phyloP scores from a whole-genome alignment of 2,888 invertebrate species.

The Nasonovia ribisnigri region DNA sequence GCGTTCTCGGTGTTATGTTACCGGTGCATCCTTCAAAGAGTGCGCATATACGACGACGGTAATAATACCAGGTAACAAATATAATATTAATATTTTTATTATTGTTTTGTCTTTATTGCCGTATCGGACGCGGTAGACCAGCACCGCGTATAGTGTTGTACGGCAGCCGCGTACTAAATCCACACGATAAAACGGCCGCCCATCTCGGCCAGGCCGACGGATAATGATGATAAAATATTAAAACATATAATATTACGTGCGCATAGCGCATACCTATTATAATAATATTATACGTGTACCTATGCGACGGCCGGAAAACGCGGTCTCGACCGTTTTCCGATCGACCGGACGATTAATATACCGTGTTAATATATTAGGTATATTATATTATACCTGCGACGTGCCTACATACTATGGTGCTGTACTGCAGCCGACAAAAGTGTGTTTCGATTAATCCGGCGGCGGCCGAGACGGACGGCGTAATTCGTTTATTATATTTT shows the following conservation, averaged over 20 bases:
- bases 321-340: background rate
- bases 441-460: background rate
- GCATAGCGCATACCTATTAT: background rate
- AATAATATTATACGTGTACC: background rate
- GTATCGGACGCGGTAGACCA: background rate
- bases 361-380: background rate
- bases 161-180: background rate
- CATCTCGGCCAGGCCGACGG: background rate
- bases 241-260: background rate
- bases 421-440: background rate
- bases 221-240: background rate
- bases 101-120: background rate
- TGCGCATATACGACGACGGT: background rate
- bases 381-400: no score
- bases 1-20: conserved; percentile 4
- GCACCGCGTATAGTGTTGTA: background rate
- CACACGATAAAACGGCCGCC: background rate
- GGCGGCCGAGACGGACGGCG: background rate
- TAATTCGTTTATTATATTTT: conserved; percentile 7
- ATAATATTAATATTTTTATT: background rate
- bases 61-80: background rate
- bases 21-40: background rate
- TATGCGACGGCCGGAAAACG: background rate
- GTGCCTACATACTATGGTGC: background rate
- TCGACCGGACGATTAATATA: background rate